Conservation (phyloP, 2,113 vertebrate species). For the Mesitornis unicolor region DNA sequence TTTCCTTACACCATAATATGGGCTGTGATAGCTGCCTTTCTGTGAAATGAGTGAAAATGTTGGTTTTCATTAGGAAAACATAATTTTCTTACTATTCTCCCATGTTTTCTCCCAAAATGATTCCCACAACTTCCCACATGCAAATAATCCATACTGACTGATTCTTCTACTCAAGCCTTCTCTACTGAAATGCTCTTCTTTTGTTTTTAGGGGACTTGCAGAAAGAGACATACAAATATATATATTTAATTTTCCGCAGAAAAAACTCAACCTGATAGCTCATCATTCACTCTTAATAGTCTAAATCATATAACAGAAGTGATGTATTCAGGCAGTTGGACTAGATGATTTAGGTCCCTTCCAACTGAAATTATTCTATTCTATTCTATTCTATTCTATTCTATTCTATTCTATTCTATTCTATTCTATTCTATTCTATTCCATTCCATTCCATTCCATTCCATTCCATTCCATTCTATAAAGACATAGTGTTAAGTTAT, state of each 20-base stretch:
- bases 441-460: background rate
- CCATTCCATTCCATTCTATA: too few relatives aligned
- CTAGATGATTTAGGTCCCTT: background rate
- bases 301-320: background rate
- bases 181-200: background rate
- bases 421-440: background rate
- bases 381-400: background rate
- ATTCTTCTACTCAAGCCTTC: background rate
- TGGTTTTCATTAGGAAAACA: background rate
- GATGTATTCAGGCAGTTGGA: background rate
- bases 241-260: background rate
- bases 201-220: background rate
- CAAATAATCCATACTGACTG: background rate
- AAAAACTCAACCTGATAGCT: background rate
- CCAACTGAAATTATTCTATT: background rate
- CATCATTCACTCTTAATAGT: background rate
- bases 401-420: background rate
- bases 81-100: background rate
- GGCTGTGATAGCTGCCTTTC: background rate
- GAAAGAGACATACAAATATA: background rate
- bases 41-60: background rate
- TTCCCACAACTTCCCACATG: background rate
- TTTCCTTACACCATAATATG: background rate
- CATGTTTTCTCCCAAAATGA: background rate
- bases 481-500: background rate